Evolutionary conservation across 2,888 invertebrate genomes (phyloP).

Genomic region (Sepiola atlantica): DNA sequence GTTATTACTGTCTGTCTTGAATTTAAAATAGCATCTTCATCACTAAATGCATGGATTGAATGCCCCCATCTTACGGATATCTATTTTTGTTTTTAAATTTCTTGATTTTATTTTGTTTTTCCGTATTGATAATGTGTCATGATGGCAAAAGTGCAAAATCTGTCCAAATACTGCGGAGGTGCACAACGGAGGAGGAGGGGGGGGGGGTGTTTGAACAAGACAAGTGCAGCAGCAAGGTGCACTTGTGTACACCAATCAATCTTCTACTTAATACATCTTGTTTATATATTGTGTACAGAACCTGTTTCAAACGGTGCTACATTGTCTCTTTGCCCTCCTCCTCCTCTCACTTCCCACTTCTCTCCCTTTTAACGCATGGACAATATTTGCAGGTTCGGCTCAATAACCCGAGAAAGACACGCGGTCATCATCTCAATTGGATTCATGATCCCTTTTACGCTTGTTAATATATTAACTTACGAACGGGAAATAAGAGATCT

Average conservation of each 20-base stretch:
- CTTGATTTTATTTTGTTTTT: not conserved
- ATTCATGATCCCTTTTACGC: not conserved
- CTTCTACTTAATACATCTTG: not conserved
- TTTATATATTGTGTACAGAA: not conserved
- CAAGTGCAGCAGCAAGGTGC: not conserved
- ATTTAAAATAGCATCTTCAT: too few relatives aligned
- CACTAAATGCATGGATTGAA: too few relatives aligned
- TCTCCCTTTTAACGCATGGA: not conserved
- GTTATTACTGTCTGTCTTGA: too few relatives aligned
- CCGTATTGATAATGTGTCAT: not conserved
- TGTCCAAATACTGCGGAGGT: not conserved
- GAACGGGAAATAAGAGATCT: not conserved
- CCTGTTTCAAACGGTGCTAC: not conserved
- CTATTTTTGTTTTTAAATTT: too few relatives aligned
- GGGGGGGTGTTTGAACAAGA: not conserved
- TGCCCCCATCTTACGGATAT: too few relatives aligned
- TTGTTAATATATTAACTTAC: not conserved
- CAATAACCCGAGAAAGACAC: not conserved
- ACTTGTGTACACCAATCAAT: constrained; percentile 1
- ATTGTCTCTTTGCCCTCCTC: not conserved
- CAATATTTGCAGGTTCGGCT: not conserved
- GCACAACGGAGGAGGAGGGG: too few relatives aligned
- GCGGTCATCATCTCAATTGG: not conserved
- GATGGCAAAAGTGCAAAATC: not conserved
- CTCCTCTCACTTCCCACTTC: too few relatives aligned